Conservation (phyloP, 2,797 vertebrate species). For the Notamacropus eugenii region DNA sequence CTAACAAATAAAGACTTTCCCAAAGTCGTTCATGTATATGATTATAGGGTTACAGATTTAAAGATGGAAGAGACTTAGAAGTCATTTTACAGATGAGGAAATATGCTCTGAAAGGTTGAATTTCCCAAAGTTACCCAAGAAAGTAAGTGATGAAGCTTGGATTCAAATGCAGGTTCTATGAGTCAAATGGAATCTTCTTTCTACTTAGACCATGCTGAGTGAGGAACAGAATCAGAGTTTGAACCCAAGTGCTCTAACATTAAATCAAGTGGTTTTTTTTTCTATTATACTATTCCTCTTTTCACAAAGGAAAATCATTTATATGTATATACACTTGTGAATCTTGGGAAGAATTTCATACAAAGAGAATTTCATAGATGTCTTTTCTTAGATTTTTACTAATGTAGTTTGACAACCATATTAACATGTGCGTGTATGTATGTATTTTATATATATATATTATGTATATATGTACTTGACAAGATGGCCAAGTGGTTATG, state of each 20-base stretch:
- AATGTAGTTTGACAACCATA: background rate
- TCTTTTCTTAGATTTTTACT: background rate
- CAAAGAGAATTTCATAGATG: background rate
- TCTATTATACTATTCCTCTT: background rate
- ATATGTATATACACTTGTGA: background rate
- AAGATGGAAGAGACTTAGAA: background rate
- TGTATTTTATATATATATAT: too few species aligned
- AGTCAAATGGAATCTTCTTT: background rate
- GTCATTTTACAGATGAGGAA: background rate
- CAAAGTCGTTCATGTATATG: background rate
- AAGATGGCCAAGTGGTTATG: too few species aligned
- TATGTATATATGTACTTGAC: too few species aligned
- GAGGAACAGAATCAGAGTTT: background rate
- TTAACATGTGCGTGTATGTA: background rate
- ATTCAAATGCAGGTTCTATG: background rate
- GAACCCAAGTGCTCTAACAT: background rate
- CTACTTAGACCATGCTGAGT: background rate
- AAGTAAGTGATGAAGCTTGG: background rate
- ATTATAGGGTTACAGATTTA: background rate
- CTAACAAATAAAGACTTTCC: background rate
- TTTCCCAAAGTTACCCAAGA: background rate
- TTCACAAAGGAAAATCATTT: background rate
- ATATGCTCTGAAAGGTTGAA: background rate
- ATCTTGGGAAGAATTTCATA: background rate
- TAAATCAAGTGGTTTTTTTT: background rate